Percentiles rank a stretch among this genome's conserved stretches.
These are phyloP conservation scores for Ardeotis arabs DNA, from an alignment of 2,113 vertebrate species.

Conservation along the genomic window DNA sequence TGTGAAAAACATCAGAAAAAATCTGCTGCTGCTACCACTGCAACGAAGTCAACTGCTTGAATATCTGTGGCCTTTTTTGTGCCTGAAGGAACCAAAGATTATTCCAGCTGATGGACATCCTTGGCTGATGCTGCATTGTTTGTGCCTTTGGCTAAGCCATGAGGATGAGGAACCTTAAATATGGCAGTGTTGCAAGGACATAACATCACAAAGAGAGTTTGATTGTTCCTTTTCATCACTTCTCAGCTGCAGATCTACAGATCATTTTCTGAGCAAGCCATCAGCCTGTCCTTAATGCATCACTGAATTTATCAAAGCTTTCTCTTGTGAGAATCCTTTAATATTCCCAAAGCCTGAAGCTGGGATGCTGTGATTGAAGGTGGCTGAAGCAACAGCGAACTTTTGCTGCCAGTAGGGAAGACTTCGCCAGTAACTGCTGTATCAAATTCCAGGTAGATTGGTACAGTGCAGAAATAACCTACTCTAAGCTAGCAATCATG, in stretches of 20 bases:
- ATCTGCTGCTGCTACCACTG: not conserved
- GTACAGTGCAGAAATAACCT: conserved; percentile 1
- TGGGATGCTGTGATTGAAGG: not conserved
- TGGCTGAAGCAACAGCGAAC: not conserved
- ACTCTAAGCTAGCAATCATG: not conserved
- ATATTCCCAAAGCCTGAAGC: not conserved
- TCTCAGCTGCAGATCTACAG: not conserved
- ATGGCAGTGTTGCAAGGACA: not conserved
- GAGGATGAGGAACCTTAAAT: not conserved
- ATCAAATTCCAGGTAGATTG: conserved; percentile 22
- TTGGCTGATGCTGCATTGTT: not conserved
- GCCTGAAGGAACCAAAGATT: not conserved
- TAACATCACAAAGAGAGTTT: not conserved
- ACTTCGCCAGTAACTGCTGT: not conserved
- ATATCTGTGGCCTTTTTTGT: not conserved
- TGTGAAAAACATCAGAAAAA: not conserved
- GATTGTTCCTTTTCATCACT: conserved; percentile 10
- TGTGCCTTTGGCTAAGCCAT: not conserved
- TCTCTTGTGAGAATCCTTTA: not conserved
- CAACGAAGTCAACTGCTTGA: not conserved
- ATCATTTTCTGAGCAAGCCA: conserved; percentile 18
- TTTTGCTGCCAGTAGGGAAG: not conserved
- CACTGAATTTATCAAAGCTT: conserved; percentile 23
- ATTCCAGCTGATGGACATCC: not conserved
- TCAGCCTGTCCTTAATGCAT: not conserved